phyloP scores from a whole-genome alignment of 2,797 vertebrate species.

The Muscicapa comitata region DNA sequence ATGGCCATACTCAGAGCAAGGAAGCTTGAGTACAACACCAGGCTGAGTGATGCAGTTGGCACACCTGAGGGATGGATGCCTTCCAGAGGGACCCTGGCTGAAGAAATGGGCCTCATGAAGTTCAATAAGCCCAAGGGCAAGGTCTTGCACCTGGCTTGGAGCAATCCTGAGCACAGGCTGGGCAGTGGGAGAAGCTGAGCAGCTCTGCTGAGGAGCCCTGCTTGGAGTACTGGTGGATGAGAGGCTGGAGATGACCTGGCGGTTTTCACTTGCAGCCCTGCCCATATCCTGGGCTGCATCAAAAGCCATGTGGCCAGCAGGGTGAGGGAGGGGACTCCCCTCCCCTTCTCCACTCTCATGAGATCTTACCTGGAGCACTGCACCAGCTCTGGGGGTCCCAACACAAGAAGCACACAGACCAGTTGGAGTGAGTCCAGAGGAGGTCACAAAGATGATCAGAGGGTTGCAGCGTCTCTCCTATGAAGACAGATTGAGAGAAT shows the following conservation, averaged over 20 bases:
- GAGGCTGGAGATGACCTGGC: not conserved
- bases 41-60: not conserved
- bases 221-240: not conserved
- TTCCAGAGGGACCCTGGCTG: not conserved
- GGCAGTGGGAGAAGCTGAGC: not conserved
- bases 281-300: not conserved
- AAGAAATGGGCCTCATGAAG: not conserved
- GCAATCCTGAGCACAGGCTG: not conserved
- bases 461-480: not conserved
- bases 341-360: not conserved
- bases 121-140: not conserved
- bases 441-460: not conserved
- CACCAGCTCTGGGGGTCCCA: not conserved
- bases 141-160: not conserved
- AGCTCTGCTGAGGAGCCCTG: not conserved
- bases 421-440: not conserved
- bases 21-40: not conserved
- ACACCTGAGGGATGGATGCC: too few relatives aligned
- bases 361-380: not conserved
- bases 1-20: not conserved
- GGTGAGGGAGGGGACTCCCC: rapidly evolving
- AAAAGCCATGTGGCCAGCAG: rapidly evolving
- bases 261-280: not conserved
- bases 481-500: not conserved
- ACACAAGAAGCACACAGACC: not conserved